Evolutionary conservation across 2,888 invertebrate species (phyloP).

Genomic region (Dimorphilus gyrociliatus): DNA sequence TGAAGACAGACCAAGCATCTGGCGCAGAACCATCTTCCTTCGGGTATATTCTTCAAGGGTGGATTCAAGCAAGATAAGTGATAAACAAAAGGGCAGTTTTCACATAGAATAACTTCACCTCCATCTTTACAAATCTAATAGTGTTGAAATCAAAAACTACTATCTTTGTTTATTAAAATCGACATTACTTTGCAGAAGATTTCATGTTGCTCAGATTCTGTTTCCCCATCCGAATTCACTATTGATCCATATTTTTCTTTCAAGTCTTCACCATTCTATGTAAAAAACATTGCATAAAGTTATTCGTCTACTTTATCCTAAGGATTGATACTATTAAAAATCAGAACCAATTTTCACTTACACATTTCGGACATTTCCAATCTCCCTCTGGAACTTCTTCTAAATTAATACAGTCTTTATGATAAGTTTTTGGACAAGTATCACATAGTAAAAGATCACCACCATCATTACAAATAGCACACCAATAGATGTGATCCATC

Average conservation of each 20-base stretch:
- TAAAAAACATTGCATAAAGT: no score
- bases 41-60: conserved; percentile 11
- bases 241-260: no score
- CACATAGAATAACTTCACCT: conserved; percentile 14
- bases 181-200: no score
- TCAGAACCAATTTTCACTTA: conserved; percentile 9
- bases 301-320: no score
- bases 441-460: conserved; percentile 15
- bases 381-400: conserved; percentile 14
- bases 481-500: conserved; percentile 14
- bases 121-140: conserved; percentile 10
- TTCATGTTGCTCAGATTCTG: no score
- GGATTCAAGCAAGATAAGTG: conserved; percentile 14
- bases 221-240: no score
- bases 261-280: no score
- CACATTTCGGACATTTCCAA: conserved; percentile 16
- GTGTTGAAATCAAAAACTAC: no score
- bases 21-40: conserved; percentile 16
- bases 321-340: no score
- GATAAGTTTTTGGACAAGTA: conserved; percentile 13
- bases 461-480: conserved; percentile 14
- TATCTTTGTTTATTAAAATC: no score
- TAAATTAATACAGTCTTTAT: conserved; percentile 14
- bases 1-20: conserved; percentile 13
- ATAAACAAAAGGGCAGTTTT: conserved; percentile 13